Base-by-base conservation (phyloP, 2,797 vertebrate genomes). In the Danio kyathit region DNA sequence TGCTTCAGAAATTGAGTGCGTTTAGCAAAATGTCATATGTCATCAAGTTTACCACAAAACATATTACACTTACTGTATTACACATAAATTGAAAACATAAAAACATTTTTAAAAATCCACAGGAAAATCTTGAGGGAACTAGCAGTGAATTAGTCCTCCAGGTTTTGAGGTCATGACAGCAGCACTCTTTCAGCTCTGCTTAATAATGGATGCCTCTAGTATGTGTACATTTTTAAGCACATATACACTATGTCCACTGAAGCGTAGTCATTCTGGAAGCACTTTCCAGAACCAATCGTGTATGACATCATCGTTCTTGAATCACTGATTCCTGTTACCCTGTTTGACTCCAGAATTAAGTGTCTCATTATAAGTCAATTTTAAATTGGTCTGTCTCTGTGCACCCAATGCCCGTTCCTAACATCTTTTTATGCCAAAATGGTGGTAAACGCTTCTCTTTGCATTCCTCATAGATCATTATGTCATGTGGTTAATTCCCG, bases 401-500 rank as follows among this genome's bases (percentile, higher is more conserved):
- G 52, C 29, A 54, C 59, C 29, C 61, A 14, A 57, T 76, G 46
- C 60, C 74, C 0, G n/a, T 71, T 71, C 57, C 63, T 71, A 63
- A 72, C 11, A 40, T 63, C 38, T 64, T 40, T 59, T 56, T 64
- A 40, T 59, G 44, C 63, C 41, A 79, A 77, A 73, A 66, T 74
- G 61, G 52, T 14, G 21, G 64, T 70, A 70, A 74, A 63, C 17
- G 57, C 64, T 60, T 43, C n/a, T 29, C 7, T 41, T 71, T 19
- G 66, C 57, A 12, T 76, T 44, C 17, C 70, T 80, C 41, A 6
- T 73, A 63, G 74, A 73, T 66, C 60, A 51, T 76, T 52, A 84
- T 79, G 56, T 83, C 82, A 83, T 86, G 85, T 85, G 85, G 86
- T 88, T 87, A 82, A 84, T 82, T 82, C n/a, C 84, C 69, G 76